A percentile compares a stretch with the other conserved stretches of the same genome.
Conservation (phyloP, 1,140 invertebrate genomes). For the Hyles vespertilio region DNA sequence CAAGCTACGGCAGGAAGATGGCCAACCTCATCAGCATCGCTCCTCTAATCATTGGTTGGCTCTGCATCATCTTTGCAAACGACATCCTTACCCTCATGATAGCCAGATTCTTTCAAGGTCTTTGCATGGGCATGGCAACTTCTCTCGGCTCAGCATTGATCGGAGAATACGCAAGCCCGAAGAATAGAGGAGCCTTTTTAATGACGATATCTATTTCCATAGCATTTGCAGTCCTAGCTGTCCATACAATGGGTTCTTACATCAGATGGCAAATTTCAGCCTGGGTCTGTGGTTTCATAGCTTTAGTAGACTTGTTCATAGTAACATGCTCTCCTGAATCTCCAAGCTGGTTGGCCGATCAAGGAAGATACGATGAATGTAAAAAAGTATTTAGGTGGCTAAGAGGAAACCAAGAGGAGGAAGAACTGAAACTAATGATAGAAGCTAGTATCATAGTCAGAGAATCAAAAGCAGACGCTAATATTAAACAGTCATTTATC, state of each 20-base stretch:
- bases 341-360: slow-evolving; percentile 32
- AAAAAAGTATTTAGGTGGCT: slow-evolving; percentile 31
- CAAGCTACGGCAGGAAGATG: slow-evolving; percentile 12
- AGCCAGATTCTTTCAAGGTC: slow-evolving; percentile 14
- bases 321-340: slow-evolving; percentile 36
- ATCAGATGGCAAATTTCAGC: slow-evolving; percentile 28
- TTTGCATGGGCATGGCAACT: slow-evolving; percentile 14
- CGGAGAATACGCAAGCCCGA: slow-evolving; percentile 13
- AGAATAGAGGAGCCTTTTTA: slow-evolving; percentile 23
- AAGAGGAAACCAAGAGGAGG: slow-evolving; percentile 35
- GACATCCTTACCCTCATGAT: slow-evolving; percentile 10
- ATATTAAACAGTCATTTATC: neutral
- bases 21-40: slow-evolving; percentile 12
- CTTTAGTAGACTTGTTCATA: slow-evolving; percentile 26
- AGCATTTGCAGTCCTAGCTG: slow-evolving; percentile 22
- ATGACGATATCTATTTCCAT: slow-evolving; percentile 29
- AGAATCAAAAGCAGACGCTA: slow-evolving; percentile 11
- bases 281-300: slow-evolving; percentile 22
- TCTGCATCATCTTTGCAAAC: slow-evolving; percentile 7
- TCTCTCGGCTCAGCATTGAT: slow-evolving; percentile 11
- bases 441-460: slow-evolving; percentile 18
- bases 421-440: slow-evolving; percentile 34
- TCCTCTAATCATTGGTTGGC: slow-evolving; percentile 15
- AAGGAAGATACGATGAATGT: slow-evolving; percentile 32
- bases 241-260: slow-evolving; percentile 29